These are phyloP conservation scores for Troglohyphantes excavatus DNA, from an alignment of 2,888 invertebrate species.

Conservation along the genomic window DNA sequence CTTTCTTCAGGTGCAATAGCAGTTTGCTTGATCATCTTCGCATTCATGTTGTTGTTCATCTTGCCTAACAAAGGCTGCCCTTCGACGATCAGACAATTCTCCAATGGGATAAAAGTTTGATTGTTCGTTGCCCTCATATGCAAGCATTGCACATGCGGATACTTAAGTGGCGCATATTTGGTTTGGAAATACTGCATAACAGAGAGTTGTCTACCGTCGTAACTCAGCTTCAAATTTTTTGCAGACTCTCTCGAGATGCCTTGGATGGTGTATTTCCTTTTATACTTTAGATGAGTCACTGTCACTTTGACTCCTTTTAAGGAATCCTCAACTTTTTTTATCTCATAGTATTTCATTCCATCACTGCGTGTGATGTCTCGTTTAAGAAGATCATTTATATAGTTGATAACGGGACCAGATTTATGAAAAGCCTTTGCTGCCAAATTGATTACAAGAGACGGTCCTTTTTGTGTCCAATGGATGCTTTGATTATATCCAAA, in stretches of 20 bases:
- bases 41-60: not conserved
- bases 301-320: slow-evolving; percentile 39
- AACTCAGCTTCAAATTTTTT: slow-evolving; percentile 16
- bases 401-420: slow-evolving; percentile 52
- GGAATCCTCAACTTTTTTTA: slow-evolving; percentile 25
- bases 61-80: slow-evolving; percentile 70
- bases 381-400: slow-evolving; percentile 38
- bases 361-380: not conserved
- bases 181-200: slow-evolving; percentile 72
- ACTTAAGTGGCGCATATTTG: slow-evolving; percentile 55
- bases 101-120: slow-evolving; percentile 74
- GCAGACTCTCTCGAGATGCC: slow-evolving; percentile 49
- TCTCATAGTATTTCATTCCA: slow-evolving; percentile 7
- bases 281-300: slow-evolving; percentile 62
- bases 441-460: slow-evolving; percentile 57
- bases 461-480: slow-evolving; percentile 50
- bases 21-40: slow-evolving; percentile 73
- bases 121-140: slow-evolving; percentile 60
- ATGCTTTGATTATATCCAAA: slow-evolving; percentile 72
- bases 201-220: slow-evolving; percentile 28
- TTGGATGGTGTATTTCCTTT: slow-evolving; percentile 51
- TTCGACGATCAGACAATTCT: slow-evolving; percentile 63
- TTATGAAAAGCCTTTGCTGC: slow-evolving; percentile 72
- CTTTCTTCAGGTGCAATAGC: slow-evolving; percentile 69
- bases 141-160: slow-evolving; percentile 71